Conservation (phyloP, 2,888 invertebrate genomes). For the Caenorhabditis sp. region DNA sequence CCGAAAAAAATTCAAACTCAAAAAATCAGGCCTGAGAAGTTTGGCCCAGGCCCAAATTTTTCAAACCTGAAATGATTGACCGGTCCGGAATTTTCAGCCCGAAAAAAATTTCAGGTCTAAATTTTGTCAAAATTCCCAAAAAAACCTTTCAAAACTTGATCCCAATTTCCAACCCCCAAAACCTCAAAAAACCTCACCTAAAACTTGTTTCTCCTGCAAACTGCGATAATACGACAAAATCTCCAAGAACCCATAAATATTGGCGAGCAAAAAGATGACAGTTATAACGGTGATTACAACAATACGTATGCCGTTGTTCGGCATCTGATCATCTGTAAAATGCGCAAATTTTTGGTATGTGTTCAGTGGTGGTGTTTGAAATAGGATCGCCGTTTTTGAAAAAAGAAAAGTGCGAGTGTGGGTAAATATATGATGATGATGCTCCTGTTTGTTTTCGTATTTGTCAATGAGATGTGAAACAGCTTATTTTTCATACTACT, state of each 20-base stretch:
- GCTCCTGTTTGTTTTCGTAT: background rate
- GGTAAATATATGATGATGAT: background rate
- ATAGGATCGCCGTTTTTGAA: background rate
- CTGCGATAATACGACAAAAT: background rate
- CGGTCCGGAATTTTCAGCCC: too few relatives aligned
- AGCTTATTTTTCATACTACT: too few relatives aligned
- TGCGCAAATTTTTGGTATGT: background rate
- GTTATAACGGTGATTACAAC: background rate
- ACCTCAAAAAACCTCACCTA: too few relatives aligned
- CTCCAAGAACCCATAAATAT: slow-evolving; percentile 8
- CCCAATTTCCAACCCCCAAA: too few relatives aligned
- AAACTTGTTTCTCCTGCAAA: background rate
- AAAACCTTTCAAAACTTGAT: too few relatives aligned
- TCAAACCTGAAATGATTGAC: too few relatives aligned
- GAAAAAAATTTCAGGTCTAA: too few relatives aligned
- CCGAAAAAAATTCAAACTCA: too few relatives aligned
- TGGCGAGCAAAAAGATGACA: background rate
- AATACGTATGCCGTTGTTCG: background rate
- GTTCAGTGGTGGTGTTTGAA: too few relatives aligned
- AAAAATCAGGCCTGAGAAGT: too few relatives aligned
- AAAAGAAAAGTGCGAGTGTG: background rate
- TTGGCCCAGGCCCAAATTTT: too few relatives aligned
- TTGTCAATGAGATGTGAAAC: background rate
- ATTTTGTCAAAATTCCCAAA: too few relatives aligned
- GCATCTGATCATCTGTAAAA: slow-evolving; percentile 12